Percentiles rank a stretch among this genome's conserved stretches.
phyloP scores from a whole-genome alignment of 2,113 vertebrate species.

The Maccullochella peelii region DNA sequence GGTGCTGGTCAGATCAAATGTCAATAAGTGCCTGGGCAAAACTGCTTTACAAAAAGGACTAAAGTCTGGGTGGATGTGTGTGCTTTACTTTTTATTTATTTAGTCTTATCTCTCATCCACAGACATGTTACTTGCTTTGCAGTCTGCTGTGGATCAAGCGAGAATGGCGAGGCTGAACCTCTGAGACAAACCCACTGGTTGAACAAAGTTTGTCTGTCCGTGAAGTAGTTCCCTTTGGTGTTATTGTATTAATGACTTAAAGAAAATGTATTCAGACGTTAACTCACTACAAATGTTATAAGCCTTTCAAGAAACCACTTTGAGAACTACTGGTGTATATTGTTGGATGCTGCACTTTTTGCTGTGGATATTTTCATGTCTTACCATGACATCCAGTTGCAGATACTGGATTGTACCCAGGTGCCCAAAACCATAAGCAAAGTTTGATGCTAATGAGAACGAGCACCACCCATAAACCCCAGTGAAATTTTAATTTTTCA shows the following conservation, averaged over 20 bases:
- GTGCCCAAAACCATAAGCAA: neutral
- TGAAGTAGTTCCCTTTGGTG: neutral
- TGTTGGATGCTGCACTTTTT: neutral
- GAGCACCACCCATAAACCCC: neutral
- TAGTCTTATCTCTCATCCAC: constrained; percentile 22
- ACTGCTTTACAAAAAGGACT: neutral
- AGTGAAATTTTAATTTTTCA: neutral
- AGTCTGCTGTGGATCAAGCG: constrained; percentile 62
- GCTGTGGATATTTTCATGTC: neutral
- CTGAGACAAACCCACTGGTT: constrained; percentile 31
- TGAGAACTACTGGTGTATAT: neutral
- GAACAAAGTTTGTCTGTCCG: neutral
- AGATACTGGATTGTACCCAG: neutral
- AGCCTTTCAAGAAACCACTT: neutral
- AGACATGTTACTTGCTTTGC: constrained; percentile 57
- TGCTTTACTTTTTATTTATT: neutral
- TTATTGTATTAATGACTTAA: constrained; percentile 21
- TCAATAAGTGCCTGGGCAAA: too few species aligned
- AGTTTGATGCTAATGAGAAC: neutral
- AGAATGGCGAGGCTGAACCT: constrained; percentile 17
- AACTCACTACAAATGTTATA: constrained; percentile 1
- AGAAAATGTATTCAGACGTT: constrained; percentile 52
- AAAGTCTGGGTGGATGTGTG: neutral
- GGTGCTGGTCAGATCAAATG: neutral
- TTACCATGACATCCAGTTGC: neutral